Evolutionary conservation across 2,797 vertebrate species (phyloP).

Genomic region (Acrocephalus scirpaceus): DNA sequence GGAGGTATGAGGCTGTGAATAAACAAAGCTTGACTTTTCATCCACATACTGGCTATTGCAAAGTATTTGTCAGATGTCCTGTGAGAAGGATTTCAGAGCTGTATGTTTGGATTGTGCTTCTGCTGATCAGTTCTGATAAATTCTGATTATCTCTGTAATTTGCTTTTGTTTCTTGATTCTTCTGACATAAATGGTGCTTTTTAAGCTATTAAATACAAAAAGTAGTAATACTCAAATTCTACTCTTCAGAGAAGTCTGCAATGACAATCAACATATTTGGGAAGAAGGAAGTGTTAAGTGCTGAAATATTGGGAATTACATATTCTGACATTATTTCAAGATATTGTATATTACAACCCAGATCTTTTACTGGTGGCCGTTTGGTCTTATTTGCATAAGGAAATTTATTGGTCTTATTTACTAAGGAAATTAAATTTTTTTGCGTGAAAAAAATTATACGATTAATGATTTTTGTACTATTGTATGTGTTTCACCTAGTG

Average conservation of each 20-base stretch:
- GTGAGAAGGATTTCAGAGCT: not conserved
- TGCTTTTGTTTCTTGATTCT: not conserved
- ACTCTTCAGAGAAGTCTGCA: not conserved
- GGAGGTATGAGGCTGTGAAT: accelerated
- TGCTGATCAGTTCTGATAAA: not conserved
- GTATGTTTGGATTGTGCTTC: not conserved
- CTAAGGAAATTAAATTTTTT: constrained; percentile 44
- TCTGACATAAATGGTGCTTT: not conserved
- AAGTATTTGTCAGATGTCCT: not conserved
- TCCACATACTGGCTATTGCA: not conserved
- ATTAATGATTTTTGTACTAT: constrained; percentile 12
- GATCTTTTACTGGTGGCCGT: constrained; percentile 35
- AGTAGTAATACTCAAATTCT: not conserved
- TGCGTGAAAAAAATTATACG: not conserved
- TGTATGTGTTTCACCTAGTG: not conserved
- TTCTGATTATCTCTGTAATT: not conserved
- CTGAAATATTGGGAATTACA: constrained; percentile 55
- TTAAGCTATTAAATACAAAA: not conserved
- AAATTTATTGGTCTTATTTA: too few species aligned
- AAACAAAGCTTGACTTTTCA: not conserved
- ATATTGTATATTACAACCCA: constrained; percentile 41
- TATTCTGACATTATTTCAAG: constrained; percentile 7
- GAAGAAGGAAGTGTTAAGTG: not conserved
- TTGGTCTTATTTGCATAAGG: constrained; percentile 43
- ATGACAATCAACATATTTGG: not conserved